phyloP scores from a whole-genome alignment of 2,113 vertebrate genomes.

The Gobius niger region DNA sequence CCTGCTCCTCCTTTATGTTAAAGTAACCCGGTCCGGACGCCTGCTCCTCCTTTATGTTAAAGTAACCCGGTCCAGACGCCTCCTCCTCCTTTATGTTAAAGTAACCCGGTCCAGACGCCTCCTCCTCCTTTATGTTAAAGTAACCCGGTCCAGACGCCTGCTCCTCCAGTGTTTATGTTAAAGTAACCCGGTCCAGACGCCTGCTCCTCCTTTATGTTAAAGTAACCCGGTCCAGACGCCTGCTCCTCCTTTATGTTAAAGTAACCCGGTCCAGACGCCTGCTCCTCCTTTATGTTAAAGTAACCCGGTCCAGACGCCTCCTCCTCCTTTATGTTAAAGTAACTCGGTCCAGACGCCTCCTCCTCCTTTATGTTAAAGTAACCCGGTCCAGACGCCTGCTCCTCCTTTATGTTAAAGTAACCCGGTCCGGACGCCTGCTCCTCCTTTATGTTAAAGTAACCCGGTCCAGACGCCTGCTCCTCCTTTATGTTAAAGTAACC shows the following conservation, averaged over 20 bases:
- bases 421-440: background rate
- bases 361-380: background rate
- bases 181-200: background rate
- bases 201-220: background rate
- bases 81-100: background rate
- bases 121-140: background rate
- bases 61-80: background rate
- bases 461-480: background rate
- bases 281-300: background rate
- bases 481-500: background rate
- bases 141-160: background rate
- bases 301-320: background rate
- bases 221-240: background rate
- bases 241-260: background rate
- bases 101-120: background rate
- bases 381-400: background rate
- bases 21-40: background rate
- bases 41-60: background rate
- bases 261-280: background rate
- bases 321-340: background rate
- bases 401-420: background rate
- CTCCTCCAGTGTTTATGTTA: background rate
- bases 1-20: background rate
- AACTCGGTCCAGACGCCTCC: background rate
- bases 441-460: background rate